Percentiles rank a stretch among this genome's conserved stretches.
phyloP scores from a whole-genome alignment of 1,140 invertebrate species.

The Bombus waltoni region DNA sequence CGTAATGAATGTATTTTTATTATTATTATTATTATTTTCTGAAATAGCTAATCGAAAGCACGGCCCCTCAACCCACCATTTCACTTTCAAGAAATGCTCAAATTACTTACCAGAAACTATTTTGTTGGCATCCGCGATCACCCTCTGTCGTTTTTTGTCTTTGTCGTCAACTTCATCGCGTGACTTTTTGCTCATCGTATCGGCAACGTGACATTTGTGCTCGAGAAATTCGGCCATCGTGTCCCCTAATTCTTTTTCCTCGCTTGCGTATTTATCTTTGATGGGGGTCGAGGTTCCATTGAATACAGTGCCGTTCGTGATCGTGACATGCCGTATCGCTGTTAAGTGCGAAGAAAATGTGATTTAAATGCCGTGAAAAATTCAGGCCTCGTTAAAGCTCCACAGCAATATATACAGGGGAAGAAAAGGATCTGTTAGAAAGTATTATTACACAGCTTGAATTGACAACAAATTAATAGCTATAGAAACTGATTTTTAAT shows the following conservation, averaged over 20 bases:
- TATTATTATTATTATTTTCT: constrained; percentile 18
- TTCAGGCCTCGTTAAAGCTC: not conserved
- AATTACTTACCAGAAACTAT: constrained; percentile 80
- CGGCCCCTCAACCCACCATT: constrained; percentile 79
- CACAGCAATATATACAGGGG: not conserved
- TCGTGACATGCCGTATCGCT: constrained; percentile 81
- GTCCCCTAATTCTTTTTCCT: constrained; percentile 81
- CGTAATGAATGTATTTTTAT: not conserved
- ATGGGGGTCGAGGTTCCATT: constrained; percentile 82
- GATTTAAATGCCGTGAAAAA: constrained; percentile 42
- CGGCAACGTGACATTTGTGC: constrained; percentile 77
- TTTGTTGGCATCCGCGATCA: constrained; percentile 80
- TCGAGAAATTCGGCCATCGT: constrained; percentile 81
- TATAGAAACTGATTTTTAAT: not conserved
- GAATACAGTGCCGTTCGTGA: constrained; percentile 82
- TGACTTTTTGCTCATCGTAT: constrained; percentile 78
- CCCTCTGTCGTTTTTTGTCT: constrained; percentile 78
- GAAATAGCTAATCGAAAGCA: constrained; percentile 75
- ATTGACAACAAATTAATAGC: not conserved
- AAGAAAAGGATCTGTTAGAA: not conserved
- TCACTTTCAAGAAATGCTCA: constrained; percentile 17
- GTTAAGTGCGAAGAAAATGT: constrained; percentile 77
- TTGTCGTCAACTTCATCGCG: constrained; percentile 76
- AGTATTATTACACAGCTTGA: not conserved
- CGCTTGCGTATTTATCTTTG: constrained; percentile 82